Percentiles rank a stretch among this genome's conserved stretches.
These are phyloP conservation scores for Ascidia mentula DNA, from an alignment of 23 tunicate genomes.

Conservation along the genomic window DNA sequence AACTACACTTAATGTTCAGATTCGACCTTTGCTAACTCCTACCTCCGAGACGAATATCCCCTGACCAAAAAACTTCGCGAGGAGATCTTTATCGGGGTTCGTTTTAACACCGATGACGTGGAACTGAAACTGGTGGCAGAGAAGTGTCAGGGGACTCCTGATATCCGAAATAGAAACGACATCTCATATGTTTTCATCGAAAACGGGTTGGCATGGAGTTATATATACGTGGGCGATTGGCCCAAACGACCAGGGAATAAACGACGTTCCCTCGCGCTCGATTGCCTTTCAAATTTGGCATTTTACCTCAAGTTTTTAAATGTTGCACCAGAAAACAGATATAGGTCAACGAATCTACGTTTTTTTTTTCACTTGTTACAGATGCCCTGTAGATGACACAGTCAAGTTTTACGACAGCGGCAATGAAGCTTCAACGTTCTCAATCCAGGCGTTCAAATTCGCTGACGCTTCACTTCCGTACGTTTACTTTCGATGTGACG, in stretches of 20 bases:
- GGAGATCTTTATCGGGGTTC: conserved; percentile 29
- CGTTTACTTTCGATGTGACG: conserved; percentile 69
- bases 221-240: no score
- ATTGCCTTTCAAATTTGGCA: no score
- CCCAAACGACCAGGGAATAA: no score
- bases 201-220: conserved; percentile 25
- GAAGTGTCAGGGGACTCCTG: conserved; percentile 42
- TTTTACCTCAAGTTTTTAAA: no score
- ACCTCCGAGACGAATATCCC: conserved; percentile 46
- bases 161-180: neutral
- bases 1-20: no score
- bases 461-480: conserved; percentile 22
- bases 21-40: neutral
- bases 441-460: conserved; percentile 60
- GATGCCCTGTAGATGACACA: conserved; percentile 55
- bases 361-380: neutral
- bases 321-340: no score
- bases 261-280: no score
- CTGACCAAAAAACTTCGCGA: conserved; percentile 41
- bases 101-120: conserved; percentile 45
- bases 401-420: conserved; percentile 27
- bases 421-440: conserved; percentile 18
- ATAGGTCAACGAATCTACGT: no score
- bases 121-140: conserved; percentile 36
- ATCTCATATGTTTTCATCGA: conserved; percentile 48